Evolutionary conservation across 2,888 invertebrate species (phyloP).

Genomic region (Apamea anceps): DNA sequence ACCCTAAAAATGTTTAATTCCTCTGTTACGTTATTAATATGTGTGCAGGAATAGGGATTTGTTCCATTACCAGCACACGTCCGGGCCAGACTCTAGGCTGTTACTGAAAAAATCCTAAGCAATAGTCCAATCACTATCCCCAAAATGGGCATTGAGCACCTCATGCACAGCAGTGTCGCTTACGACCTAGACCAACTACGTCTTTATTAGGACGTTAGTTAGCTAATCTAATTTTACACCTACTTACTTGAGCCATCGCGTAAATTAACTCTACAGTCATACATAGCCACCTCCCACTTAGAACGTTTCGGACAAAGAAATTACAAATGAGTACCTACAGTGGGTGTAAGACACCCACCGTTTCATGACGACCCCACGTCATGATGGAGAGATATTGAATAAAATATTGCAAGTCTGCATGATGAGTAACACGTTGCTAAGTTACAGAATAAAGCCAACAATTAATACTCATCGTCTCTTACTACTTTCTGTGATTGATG

Average conservation of each 20-base stretch:
- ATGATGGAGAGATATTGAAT: conserved; percentile 21
- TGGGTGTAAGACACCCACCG: conserved; percentile 37
- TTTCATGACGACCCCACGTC: conserved; percentile 15
- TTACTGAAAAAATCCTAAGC: background rate
- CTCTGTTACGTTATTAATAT: no score
- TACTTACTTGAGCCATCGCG: background rate
- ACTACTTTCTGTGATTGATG: conserved; percentile 9
- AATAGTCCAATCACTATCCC: background rate
- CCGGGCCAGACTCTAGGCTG: no score
- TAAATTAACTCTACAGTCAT: conserved; percentile 27
- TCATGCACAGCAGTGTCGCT: no score
- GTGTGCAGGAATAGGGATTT: no score
- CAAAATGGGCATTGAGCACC: background rate
- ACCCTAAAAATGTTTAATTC: no score
- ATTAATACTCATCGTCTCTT: conserved; percentile 26
- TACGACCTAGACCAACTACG: background rate
- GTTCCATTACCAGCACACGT: background rate
- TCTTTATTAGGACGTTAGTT: background rate
- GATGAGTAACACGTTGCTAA: conserved; percentile 59
- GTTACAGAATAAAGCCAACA: conserved; percentile 47
- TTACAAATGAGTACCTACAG: background rate
- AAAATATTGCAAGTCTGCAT: conserved; percentile 35
- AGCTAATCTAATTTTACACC: background rate
- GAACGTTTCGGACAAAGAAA: conserved; percentile 18
- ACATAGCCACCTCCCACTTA: background rate